phyloP scores from a whole-genome alignment of 2,888 invertebrate genomes.

The Deroplatys truncata region DNA sequence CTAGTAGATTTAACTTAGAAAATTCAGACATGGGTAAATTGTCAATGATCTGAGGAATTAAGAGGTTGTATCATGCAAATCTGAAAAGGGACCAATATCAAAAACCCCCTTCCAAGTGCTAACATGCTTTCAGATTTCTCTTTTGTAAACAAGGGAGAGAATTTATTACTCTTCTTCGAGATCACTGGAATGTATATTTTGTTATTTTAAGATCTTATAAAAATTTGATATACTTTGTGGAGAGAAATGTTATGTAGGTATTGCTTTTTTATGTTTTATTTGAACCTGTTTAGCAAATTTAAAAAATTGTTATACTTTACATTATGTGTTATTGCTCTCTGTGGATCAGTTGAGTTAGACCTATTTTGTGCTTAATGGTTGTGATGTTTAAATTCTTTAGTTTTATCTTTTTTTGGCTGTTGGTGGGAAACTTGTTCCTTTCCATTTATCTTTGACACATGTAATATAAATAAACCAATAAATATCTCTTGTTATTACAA shows the following conservation, averaged over 20 bases:
- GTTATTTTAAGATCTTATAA: neutral
- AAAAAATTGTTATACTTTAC: neutral
- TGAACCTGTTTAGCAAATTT: neutral
- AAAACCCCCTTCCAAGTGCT: too few relatives aligned
- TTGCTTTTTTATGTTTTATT: neutral
- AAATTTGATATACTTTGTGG: neutral
- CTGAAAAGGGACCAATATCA: neutral
- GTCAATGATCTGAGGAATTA: too few relatives aligned
- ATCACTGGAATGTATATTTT: neutral
- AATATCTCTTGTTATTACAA: neutral
- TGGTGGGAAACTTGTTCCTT: neutral
- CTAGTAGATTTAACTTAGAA: too few relatives aligned
- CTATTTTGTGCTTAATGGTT: neutral
- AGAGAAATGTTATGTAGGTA: neutral
- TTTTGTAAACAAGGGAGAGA: neutral
- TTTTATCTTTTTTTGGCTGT: neutral
- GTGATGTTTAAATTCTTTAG: neutral
- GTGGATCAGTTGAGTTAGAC: neutral
- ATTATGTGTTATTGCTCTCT: neutral
- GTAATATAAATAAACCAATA: neutral
- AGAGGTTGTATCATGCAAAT: neutral
- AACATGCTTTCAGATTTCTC: too few relatives aligned
- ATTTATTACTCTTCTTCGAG: neutral
- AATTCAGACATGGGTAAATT: too few relatives aligned
- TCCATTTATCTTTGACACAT: neutral